Conservation (phyloP, 1,140 invertebrate genomes). For the Xylocopa sonorina region DNA sequence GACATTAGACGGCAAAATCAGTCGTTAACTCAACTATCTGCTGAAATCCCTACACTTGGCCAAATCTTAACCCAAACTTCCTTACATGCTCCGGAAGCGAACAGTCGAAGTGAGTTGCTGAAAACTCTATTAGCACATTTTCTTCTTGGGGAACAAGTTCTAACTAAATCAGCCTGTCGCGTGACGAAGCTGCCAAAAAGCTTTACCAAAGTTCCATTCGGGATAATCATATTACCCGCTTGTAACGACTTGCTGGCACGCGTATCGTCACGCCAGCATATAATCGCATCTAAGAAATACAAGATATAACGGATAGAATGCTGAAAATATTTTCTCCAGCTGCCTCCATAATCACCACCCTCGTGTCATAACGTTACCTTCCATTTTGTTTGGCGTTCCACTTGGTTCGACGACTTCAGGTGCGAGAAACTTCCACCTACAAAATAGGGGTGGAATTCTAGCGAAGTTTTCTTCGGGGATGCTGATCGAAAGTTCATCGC, state of each 20-base stretch:
- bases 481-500: conserved; percentile 27
- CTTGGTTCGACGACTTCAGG: not conserved
- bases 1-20: not conserved
- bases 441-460: not conserved
- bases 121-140: conserved; percentile 10
- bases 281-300: no score
- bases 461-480: not conserved
- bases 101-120: conserved; percentile 7
- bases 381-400: not conserved
- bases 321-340: no score
- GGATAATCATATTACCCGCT: conserved; percentile 9
- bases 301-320: no score
- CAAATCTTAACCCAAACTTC: not conserved
- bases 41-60: not conserved
- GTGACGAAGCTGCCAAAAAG: conserved; percentile 22
- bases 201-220: no score
- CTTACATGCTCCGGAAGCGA: not conserved
- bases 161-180: conserved; percentile 16
- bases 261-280: not conserved
- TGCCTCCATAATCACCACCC: conserved; percentile 15
- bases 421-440: not conserved
- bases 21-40: not conserved
- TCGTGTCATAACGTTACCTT: conserved; percentile 9
- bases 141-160: not conserved
- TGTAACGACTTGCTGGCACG: not conserved